Conservation (phyloP, 2,888 invertebrate genomes). For the Eustalomyia histrio region DNA sequence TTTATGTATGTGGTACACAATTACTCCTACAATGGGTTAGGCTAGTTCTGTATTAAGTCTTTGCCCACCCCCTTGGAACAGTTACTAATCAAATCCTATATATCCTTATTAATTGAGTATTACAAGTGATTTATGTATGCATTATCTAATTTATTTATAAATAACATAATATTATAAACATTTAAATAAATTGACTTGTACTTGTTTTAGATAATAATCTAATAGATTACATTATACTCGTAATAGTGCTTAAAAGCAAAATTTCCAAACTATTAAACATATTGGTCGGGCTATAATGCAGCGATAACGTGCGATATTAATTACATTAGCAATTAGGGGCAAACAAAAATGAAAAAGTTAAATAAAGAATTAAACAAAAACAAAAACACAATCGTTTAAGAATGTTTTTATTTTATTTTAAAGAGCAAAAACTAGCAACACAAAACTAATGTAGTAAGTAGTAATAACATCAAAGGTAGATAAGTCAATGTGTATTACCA, state of each 20-base stretch:
- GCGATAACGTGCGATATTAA: constrained; percentile 44
- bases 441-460: neutral
- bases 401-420: constrained; percentile 1
- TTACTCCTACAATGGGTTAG: no score
- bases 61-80: no score
- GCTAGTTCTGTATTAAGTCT: no score
- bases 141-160: no score
- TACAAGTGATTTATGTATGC: no score
- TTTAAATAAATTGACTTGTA: no score
- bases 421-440: neutral
- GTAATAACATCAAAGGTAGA: constrained; percentile 2
- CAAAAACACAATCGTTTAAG: neutral
- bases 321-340: constrained; percentile 48
- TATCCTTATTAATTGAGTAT: no score
- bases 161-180: no score
- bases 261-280: constrained; percentile 41
- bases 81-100: no score
- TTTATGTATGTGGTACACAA: no score
- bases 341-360: neutral
- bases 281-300: constrained; percentile 12
- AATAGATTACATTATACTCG: constrained; percentile 21
- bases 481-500: neutral
- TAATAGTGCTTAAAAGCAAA: constrained; percentile 13
- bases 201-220: neutral
- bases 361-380: constrained; percentile 6